Conservation (phyloP, 2,113 vertebrate species). For the Electrona antarctica region DNA sequence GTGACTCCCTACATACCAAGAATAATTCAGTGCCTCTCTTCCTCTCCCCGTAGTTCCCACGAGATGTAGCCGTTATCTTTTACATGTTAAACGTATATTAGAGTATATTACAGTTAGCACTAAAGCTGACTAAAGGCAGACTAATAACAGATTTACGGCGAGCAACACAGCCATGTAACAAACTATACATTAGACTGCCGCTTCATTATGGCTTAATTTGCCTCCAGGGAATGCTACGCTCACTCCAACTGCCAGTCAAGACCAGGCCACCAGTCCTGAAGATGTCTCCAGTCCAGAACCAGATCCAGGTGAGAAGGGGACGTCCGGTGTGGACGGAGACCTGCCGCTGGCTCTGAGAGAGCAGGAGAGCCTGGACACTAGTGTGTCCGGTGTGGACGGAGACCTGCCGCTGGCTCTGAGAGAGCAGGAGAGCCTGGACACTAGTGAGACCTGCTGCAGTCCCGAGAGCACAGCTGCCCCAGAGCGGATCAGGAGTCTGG, state of each 20-base stretch:
- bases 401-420: not conserved
- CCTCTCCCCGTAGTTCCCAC: too few species aligned
- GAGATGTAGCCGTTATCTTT: too few species aligned
- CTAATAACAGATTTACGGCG: too few species aligned
- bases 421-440: not conserved
- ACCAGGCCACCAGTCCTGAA: not conserved
- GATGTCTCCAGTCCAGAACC: not conserved
- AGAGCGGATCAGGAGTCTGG: slow-evolving; percentile 65
- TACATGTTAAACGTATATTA: too few species aligned
- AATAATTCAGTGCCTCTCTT: too few species aligned
- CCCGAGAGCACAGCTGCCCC: not conserved
- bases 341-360: not conserved
- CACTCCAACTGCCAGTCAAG: not conserved
- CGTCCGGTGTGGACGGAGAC: not conserved
- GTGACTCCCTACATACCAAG: too few species aligned
- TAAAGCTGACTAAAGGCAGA: too few species aligned
- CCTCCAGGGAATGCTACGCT: slow-evolving; percentile 30
- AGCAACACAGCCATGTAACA: too few species aligned
- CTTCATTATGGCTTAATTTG: too few species aligned
- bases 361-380: not conserved
- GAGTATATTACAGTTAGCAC: too few species aligned
- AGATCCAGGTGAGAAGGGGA: not conserved
- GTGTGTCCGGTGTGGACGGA: not conserved
- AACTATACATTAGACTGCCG: too few species aligned
- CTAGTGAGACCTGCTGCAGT: not conserved